phyloP scores from a whole-genome alignment of 2,888 invertebrate genomes.

The Heteromyza rotundicornis region DNA sequence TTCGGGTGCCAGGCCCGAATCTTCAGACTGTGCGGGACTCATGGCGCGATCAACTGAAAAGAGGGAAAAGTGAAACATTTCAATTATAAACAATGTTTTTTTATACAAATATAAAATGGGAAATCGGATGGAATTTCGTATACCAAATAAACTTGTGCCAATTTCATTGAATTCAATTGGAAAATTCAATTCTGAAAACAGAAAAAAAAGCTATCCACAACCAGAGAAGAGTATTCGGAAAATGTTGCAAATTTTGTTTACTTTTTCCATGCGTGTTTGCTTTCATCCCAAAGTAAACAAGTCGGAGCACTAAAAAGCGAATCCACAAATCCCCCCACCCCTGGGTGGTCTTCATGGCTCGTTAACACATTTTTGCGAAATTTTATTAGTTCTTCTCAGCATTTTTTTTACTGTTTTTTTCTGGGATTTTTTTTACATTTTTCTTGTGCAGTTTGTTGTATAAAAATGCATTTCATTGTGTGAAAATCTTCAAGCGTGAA shows the following conservation, averaged over 20 bases:
- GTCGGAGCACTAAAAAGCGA: background rate
- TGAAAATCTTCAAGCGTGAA: constrained; percentile 16
- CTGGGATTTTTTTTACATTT: background rate
- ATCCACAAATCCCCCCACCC: background rate
- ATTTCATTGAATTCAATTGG: background rate
- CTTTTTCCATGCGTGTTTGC: too few species aligned
- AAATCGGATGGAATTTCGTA: too few species aligned
- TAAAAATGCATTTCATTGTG: constrained; percentile 25
- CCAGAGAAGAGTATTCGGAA: too few species aligned
- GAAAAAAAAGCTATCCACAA: too few species aligned
- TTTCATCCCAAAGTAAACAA: background rate
- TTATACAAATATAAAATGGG: constrained; percentile 3
- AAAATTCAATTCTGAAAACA: too few species aligned
- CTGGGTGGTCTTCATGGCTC: constrained; percentile 3
- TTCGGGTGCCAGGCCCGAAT: constrained; percentile 62
- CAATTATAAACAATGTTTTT: background rate
- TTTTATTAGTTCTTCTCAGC: too few species aligned
- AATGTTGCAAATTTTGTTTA: too few species aligned
- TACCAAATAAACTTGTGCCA: background rate
- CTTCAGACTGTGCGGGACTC: constrained; percentile 63
- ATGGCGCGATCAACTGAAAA: constrained; percentile 61
- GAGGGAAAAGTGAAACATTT: constrained; percentile 14
- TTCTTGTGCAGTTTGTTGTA: background rate
- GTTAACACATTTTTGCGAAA: background rate
- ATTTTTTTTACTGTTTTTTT: too few species aligned